Conservation (phyloP, 2,113 vertebrate species). For the Rhinopomastus cyanomelas region DNA sequence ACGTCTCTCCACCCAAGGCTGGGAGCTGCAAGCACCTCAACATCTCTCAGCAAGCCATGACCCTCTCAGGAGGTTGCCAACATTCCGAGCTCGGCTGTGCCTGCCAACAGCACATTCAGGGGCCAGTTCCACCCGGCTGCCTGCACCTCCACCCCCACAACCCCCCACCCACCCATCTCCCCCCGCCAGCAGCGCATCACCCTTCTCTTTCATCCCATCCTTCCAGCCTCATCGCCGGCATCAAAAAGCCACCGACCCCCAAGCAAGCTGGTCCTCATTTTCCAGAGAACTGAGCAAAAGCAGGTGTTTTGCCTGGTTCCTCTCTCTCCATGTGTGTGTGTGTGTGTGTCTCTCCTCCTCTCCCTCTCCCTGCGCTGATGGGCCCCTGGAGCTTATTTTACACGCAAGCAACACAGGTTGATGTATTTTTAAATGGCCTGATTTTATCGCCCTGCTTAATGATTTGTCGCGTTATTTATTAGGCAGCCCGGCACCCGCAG, state of each 20-base stretch:
- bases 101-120: neutral
- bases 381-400: constrained; percentile 78
- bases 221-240: neutral
- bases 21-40: neutral
- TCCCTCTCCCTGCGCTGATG: constrained; percentile 31
- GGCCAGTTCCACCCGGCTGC: neutral
- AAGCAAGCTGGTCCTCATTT: neutral
- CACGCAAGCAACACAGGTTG: constrained; percentile 75
- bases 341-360: neutral
- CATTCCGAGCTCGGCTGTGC: neutral
- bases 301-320: constrained; percentile 16
- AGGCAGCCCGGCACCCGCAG: constrained; percentile 75
- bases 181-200: rapidly evolving
- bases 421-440: constrained; percentile 85
- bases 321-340: neutral
- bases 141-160: neutral
- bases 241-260: neutral
- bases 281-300: constrained; percentile 33
- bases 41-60: neutral
- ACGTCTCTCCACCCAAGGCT: neutral
- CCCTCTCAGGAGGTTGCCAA: neutral
- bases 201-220: neutral
- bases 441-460: constrained; percentile 84
- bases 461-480: constrained; percentile 84
- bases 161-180: neutral